Evolutionary conservation across 35 echinoderm and acorn worm genomes (phyloP).

Genomic region (Eucidaris tribuloides): DNA sequence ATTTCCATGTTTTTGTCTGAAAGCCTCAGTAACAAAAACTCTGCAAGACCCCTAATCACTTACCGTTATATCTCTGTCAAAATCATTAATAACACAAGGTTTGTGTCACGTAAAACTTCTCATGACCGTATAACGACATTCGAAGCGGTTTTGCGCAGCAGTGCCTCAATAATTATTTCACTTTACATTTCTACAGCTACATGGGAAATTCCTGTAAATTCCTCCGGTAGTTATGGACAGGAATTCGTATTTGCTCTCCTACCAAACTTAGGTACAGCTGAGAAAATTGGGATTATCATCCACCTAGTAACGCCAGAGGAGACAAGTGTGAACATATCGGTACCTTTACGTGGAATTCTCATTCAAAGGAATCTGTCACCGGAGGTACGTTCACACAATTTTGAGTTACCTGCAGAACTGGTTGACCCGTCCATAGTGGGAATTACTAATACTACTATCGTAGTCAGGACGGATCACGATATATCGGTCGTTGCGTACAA

Average conservation of each 20-base stretch:
- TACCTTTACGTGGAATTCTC: not conserved
- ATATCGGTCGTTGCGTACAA: not conserved
- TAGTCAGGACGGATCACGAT: not conserved
- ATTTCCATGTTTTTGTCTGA: no score
- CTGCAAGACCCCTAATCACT: no score
- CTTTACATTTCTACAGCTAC: no score
- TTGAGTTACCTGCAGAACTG: not conserved
- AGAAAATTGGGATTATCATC: not conserved
- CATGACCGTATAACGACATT: no score
- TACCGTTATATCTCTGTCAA: no score
- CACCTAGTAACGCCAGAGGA: not conserved
- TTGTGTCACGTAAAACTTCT: no score
- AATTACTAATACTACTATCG: not conserved
- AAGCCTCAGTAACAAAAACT: no score
- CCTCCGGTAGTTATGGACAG: not conserved
- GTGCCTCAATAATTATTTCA: no score
- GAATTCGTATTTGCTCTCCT: conserved; percentile 7
- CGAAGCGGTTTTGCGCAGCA: no score
- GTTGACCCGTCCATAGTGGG: not conserved
- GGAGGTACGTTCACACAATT: not conserved
- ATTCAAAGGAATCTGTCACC: not conserved
- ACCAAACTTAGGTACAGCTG: no score
- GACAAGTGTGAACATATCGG: not conserved
- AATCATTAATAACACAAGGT: no score
- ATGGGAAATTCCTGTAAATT: no score